Evolutionary conservation across 2,888 invertebrate genomes (phyloP).

Genomic region (Malacosoma neustria): DNA sequence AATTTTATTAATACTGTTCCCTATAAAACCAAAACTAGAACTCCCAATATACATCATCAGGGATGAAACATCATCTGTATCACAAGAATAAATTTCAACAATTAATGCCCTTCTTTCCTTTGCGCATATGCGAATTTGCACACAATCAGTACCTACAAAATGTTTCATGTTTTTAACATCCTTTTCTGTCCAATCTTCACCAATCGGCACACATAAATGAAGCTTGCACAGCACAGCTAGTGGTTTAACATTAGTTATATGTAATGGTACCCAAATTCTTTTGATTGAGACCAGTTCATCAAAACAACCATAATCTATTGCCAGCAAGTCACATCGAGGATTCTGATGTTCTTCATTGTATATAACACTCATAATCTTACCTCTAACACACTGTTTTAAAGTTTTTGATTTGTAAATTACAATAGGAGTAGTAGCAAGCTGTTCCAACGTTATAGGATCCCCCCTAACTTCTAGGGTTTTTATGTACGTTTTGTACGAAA

Average conservation of each 20-base stretch:
- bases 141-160: neutral
- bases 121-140: neutral
- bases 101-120: neutral
- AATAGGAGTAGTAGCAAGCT: neutral
- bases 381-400: neutral
- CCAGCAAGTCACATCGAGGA: neutral
- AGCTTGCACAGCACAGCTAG: neutral
- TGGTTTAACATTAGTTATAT: neutral
- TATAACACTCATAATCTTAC: neutral
- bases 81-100: neutral
- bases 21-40: neutral
- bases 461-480: neutral
- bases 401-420: constrained; percentile 1
- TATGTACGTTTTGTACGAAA: neutral
- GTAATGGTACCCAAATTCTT: neutral
- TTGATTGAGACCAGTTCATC: neutral
- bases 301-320: neutral
- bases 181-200: neutral
- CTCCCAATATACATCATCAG: neutral
- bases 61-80: neutral
- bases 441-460: neutral
- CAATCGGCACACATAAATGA: neutral
- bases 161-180: neutral
- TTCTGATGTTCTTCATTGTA: neutral
- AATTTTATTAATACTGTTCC: neutral